Evolutionary conservation across 2,888 invertebrate species (phyloP), one percentile per base, ranked within the genome.

Genomic region (Psococerastis gibbosa): DNA sequence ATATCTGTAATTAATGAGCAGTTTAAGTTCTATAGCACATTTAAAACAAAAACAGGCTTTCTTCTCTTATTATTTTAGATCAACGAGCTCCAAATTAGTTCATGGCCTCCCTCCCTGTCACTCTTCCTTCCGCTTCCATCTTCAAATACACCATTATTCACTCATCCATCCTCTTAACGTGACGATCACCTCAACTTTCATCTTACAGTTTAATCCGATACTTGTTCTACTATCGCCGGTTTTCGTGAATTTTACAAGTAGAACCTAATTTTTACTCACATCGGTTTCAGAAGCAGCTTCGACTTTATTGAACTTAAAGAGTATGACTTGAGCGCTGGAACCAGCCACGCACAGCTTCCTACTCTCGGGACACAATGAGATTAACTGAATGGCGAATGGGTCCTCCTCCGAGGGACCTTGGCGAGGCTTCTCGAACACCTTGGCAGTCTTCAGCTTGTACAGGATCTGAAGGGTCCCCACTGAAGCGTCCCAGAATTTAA

Each of bases 401-500:
- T 85, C 82, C 50, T 92, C 91, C 52, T 84, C 81, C 43, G 66
- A 59, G 45, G 62, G 64, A 52, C 75, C 74, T 46, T 71, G 64
- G 57, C 69, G 73, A 50, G 77, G 75, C 56, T 77, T 75, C 59
- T 84, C 84, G 61, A 84, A 83, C 45, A 82, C 72, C 70, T 95
- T 94, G 53, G 88, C 84, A 59, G 94, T 94, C 71, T 95, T 97
- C 57, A 97, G 68, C 71, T 95, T 95, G 69, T 97, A 97, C 58
- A 97, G 73, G 56, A 94, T 82, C 70, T 95, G 94, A 54, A 98
- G 70, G 49, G 87, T 84, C 52, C 92, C 92, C 43, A 89, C 91
- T 57, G 92, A 91, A 38, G 92, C 91, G 63, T 98, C 97, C 97
- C 97, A 98, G 66, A 98, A 98, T 63, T 95, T 95, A 45, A 99